phyloP scores from a whole-genome alignment of 2,113 vertebrate genomes.

The Meles meles region DNA sequence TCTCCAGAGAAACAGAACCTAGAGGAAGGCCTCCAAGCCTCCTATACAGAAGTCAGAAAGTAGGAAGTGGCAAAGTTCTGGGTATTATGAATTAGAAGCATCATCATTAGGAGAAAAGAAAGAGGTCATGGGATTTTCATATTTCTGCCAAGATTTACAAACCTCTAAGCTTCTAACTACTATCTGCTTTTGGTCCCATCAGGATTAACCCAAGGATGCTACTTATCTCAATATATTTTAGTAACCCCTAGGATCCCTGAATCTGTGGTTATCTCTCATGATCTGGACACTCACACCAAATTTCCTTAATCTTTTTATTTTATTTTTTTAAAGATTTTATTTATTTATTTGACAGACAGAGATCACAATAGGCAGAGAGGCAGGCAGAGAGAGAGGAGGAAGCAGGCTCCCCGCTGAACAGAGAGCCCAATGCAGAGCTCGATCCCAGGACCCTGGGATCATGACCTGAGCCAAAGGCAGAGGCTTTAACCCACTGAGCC shows the following conservation, averaged over 20 bases:
- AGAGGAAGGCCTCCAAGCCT: not conserved
- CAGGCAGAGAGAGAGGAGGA: too few species aligned
- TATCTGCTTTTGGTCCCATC: not conserved
- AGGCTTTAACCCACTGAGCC: too few species aligned
- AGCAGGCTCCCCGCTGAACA: too few species aligned
- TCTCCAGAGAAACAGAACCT: not conserved
- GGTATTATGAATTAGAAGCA: not conserved
- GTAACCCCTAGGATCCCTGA: not conserved
- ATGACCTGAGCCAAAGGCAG: too few species aligned
- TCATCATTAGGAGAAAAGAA: not conserved
- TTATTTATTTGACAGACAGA: too few species aligned
- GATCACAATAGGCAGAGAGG: too few species aligned
- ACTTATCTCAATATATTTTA: not conserved
- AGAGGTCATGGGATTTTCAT: not conserved
- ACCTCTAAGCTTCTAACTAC: not conserved
- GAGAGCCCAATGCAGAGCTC: too few species aligned
- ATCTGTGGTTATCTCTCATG: not conserved
- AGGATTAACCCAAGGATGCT: not conserved
- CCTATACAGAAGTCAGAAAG: not conserved
- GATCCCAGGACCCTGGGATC: too few species aligned
- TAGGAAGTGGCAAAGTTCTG: not conserved
- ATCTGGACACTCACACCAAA: not conserved
- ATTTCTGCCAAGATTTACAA: not conserved
- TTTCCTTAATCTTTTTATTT: too few species aligned
- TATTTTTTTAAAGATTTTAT: too few species aligned